Conservation (phyloP, 2,797 vertebrate genomes). For the Neostethus bicornis region DNA sequence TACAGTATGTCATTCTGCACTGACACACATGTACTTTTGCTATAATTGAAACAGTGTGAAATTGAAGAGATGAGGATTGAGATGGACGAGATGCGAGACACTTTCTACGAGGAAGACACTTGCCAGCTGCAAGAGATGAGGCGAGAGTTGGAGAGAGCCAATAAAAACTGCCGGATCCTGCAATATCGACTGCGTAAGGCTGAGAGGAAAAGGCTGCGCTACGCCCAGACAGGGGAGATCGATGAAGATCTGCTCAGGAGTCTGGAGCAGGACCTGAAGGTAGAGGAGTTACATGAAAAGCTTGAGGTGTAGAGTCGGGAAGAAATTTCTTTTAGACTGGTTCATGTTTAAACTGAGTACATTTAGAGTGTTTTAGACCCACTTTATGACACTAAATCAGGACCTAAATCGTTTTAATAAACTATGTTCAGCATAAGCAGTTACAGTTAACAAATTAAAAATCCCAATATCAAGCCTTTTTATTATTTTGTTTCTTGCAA, state of each 20-base stretch:
- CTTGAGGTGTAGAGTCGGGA: slow-evolving; percentile 3
- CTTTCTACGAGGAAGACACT: slow-evolving; percentile 97
- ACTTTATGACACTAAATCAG: no score
- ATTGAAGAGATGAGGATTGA: slow-evolving; percentile 96
- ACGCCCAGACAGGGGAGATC: slow-evolving; percentile 91
- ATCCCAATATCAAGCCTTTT: background rate
- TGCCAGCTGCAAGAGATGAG: slow-evolving; percentile 98
- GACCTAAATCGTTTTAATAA: background rate
- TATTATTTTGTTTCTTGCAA: background rate
- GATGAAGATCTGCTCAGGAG: slow-evolving; percentile 94
- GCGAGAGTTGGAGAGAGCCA: slow-evolving; percentile 94
- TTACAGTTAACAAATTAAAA: background rate
- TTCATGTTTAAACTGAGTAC: background rate
- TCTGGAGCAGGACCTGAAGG: slow-evolving; percentile 98
- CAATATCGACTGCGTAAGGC: slow-evolving; percentile 98
- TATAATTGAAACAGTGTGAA: slow-evolving; percentile 81
- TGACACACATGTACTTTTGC: slow-evolving; percentile 7
- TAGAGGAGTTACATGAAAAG: slow-evolving; percentile 19
- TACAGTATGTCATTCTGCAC: background rate
- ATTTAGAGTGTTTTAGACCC: background rate
- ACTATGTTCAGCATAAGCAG: background rate
- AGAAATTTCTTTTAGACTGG: background rate
- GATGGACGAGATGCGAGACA: slow-evolving; percentile 99
- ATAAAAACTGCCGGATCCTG: slow-evolving; percentile 98
- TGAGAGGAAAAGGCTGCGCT: slow-evolving; percentile 92